These are phyloP conservation scores for Pluvialis apricaria DNA, from an alignment of 2,113 vertebrate genomes.

Conservation along the genomic window DNA sequence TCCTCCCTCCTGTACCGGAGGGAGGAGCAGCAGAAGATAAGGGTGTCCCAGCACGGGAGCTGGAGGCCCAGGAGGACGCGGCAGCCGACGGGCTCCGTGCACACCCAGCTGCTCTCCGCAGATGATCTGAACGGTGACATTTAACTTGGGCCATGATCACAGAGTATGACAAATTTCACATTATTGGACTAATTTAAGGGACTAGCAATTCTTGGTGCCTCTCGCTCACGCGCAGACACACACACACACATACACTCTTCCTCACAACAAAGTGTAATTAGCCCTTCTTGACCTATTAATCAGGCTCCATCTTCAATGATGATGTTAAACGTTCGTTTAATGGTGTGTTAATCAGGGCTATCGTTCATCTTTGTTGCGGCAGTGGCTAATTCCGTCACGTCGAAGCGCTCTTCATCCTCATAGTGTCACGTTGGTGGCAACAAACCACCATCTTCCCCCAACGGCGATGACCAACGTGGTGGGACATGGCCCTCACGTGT, in stretches of 20 bases:
- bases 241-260: neutral
- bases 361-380: neutral
- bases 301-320: neutral
- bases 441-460: neutral
- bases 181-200: neutral
- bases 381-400: neutral
- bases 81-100: neutral
- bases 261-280: slow-evolving; percentile 30
- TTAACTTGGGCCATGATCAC: neutral
- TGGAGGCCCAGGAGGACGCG: neutral
- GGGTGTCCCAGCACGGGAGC: neutral
- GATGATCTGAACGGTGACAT: neutral
- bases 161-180: neutral
- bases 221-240: fast-evolving
- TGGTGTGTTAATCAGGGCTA: slow-evolving; percentile 23
- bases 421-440: neutral
- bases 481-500: fast-evolving
- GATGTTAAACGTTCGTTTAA: neutral
- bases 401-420: neutral
- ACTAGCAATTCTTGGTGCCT: neutral
- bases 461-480: fast-evolving
- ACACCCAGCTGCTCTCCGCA: neutral
- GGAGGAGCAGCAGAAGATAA: neutral
- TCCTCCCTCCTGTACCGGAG: neutral
- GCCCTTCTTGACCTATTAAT: slow-evolving; percentile 49